Percentiles rank a stretch among this genome's conserved stretches.
Evolutionary conservation across 2,888 invertebrate species (phyloP).

Genomic region (Agriopis aurantiaria): DNA sequence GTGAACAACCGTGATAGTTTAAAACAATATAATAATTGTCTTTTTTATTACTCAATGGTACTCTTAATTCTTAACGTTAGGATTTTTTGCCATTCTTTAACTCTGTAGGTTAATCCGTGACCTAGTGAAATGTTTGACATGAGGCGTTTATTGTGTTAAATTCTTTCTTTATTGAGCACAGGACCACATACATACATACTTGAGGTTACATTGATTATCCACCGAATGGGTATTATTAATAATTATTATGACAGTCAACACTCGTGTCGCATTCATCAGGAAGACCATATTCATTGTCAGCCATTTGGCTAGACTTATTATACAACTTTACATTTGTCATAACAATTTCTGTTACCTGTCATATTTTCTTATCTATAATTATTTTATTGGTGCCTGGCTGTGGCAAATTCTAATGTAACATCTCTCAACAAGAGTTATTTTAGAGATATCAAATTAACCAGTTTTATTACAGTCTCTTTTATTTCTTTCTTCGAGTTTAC

Average conservation of each 20-base stretch:
- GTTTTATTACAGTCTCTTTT: slow-evolving; percentile 17
- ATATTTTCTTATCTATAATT: slow-evolving; percentile 38
- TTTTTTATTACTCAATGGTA: too few relatives aligned
- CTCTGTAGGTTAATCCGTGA: neutral
- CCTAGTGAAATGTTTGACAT: neutral
- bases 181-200: too few relatives aligned
- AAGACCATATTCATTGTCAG: slow-evolving; percentile 70
- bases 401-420: slow-evolving; percentile 13
- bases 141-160: neutral
- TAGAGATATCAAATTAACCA: slow-evolving; percentile 15
- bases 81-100: too few relatives aligned
- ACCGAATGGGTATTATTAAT: slow-evolving; percentile 35
- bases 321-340: slow-evolving; percentile 69
- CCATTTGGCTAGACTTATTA: slow-evolving; percentile 73
- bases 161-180: neutral
- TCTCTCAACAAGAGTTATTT: slow-evolving; percentile 18
- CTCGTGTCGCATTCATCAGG: slow-evolving; percentile 73
- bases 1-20: too few relatives aligned
- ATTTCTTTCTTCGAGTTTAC: slow-evolving; percentile 14
- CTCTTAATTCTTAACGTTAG: too few relatives aligned
- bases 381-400: slow-evolving; percentile 49
- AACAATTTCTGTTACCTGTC: slow-evolving; percentile 60
- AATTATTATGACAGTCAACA: slow-evolving; percentile 53
- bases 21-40: too few relatives aligned
- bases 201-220: slow-evolving; percentile 24